Evolutionary conservation across 2,888 invertebrate genomes (phyloP), one percentile per base, ranked within the genome.

Genomic region (Nasonia oneida): DNA sequence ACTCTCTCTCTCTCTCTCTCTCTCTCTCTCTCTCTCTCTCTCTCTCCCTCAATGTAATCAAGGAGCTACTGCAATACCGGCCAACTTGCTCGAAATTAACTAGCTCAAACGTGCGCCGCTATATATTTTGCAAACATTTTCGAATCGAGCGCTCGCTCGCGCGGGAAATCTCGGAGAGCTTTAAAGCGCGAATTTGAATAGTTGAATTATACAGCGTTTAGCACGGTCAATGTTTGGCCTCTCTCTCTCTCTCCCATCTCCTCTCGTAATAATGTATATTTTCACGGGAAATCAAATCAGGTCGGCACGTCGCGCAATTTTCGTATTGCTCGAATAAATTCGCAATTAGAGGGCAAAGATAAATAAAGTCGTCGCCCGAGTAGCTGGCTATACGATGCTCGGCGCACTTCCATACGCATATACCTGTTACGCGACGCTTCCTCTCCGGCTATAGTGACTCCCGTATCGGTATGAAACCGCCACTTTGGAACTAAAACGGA

Each of bases 401-500:
- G 5, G 2, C 39, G 8, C 39, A 42, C 39, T 1, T 64, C 33
- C 70, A 23, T 15, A 50, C 33, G 18, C 18, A 39, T 50, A 64
- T 75, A 53, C 33, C n/a, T 37, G 33, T 23, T 5, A 23, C 14
- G 33, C 73, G 57, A 61, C 39, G 67, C 18, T 74, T 64, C 14
- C 23, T 12, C 18, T 79, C 39, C n/a, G 3, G 6, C 50, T 50
- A 70, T 14, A 37, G 6, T 33, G 33, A 1, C 3, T 23, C 12
- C 14, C 37, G 33, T 53, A 33, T 76, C 53, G 37, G 89, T 89
- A 90, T 89, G 91, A 90, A 92, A 90, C 90, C 89, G 87, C 90
- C 89, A 91, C 89, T 91, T 91, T 89, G 89, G 29, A 91, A 91
- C 89, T 91, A 90, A 90, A 88, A 88, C 87, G 87, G 83, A 73